Conservation (phyloP, 2,797 vertebrate species). For the Brotula barbata region DNA sequence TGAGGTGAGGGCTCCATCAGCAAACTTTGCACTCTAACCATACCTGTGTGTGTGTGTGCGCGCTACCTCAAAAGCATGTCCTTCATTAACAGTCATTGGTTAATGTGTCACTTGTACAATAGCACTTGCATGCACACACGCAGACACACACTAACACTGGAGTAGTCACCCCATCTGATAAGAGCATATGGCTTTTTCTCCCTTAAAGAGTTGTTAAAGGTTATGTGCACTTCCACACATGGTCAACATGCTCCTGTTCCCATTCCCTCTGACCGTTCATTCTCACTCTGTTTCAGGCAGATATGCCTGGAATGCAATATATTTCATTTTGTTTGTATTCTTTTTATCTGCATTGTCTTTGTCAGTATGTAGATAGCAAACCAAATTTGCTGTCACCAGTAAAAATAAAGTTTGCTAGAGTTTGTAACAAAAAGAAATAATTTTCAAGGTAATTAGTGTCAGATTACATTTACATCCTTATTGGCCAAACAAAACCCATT, state of each 20-base stretch:
- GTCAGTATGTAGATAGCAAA: conserved; percentile 12
- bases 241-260: conserved; percentile 37
- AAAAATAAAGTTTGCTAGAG: neutral
- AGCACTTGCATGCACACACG: conserved; percentile 33
- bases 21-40: conserved; percentile 68
- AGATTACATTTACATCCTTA: no score
- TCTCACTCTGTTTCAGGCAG: neutral
- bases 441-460: no score
- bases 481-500: no score
- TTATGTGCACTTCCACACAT: conserved; percentile 54
- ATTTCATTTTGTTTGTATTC: conserved; percentile 22
- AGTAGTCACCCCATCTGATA: conserved; percentile 52
- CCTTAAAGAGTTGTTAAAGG: conserved; percentile 44
- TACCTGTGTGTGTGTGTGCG: conserved; percentile 25
- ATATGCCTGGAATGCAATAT: conserved; percentile 52
- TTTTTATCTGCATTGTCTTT: conserved; percentile 25
- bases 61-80: conserved; percentile 57
- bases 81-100: conserved; percentile 76
- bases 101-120: conserved; percentile 74
- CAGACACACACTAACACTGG: conserved; percentile 29
- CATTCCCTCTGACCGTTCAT: conserved; percentile 22
- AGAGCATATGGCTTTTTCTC: conserved; percentile 26
- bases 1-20: conserved; percentile 31
- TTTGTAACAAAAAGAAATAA: neutral
- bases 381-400: conserved; percentile 5